Evolutionary conservation across 1,140 invertebrate species (phyloP), one percentile per base, ranked within the genome.

Genomic region (Campoletis sonorensis): DNA sequence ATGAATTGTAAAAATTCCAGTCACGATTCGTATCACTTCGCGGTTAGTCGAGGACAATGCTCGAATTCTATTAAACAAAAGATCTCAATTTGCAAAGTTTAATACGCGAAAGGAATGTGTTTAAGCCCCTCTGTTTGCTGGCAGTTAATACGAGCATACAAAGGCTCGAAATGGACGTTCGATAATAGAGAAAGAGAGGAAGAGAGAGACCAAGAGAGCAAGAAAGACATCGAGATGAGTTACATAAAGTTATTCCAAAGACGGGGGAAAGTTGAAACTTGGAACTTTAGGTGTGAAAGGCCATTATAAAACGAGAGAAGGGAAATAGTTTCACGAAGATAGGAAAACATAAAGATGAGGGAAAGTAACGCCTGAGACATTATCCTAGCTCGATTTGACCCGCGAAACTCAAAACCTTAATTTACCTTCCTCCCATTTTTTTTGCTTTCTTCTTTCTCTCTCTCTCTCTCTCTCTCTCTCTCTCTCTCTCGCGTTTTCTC

Each of bases 301-400:
- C 40, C 70, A 54, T 54, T 54, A 49, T 10, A 16, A 27, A 49
- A 30, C 7, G 45, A 27, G 45, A 27, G 51, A 54, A n/a, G 51
- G 16, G 51, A n/a, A 54, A n/a, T 54, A 54, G 51, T 54, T 21
- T 54, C 18, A 3, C 21, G 26, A 40, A 26, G 72, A 23, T 54
- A 13, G 16, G 15, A 54, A 26, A 75, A 75, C 27, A 75, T 23
- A 75, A 26, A 75, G 1, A 37, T 4, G 7, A 72, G 13, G 18
- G 13, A 72, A 72, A 72, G 27, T 30, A 37, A 72, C 33, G 37
- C n/a, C 51, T 23, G 71, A 23, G 40, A 51, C 23, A 75, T 58
- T 75, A 75, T 30, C 16, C 16, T 54, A 75, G 72, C 10, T 54
- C 72, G 72, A 75, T 75, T 75, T 75, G 49, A 75, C 72, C 72